Percentiles rank a stretch among this genome's conserved stretches.
These are phyloP conservation scores for Spatulosminthurus flaviceps DNA, from an alignment of 2,888 invertebrate species.

Conservation along the genomic window DNA sequence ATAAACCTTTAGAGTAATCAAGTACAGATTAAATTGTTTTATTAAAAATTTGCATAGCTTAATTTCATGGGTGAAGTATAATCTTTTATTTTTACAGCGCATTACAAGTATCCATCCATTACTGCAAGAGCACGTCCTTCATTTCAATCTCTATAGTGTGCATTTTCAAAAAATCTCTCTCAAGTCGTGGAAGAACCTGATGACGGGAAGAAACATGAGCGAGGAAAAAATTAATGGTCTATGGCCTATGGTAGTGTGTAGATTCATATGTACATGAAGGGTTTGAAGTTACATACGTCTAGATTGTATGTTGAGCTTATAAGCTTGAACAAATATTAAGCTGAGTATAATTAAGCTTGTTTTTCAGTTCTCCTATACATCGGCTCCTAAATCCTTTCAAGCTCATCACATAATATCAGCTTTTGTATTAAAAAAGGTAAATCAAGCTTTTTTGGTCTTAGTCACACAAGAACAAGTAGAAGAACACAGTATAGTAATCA, in stretches of 20 bases:
- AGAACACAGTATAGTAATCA: too few relatives aligned
- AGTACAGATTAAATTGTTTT: constrained; percentile 7
- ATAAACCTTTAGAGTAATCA: not conserved
- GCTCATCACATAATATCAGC: constrained; percentile 14
- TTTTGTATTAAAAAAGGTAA: constrained; percentile 18
- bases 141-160: constrained; percentile 11
- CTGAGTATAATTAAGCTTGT: constrained; percentile 3
- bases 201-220: constrained; percentile 1
- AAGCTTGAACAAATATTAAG: constrained; percentile 3
- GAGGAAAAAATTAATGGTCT: constrained; percentile 5
- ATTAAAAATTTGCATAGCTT: constrained; percentile 18
- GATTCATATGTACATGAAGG: not conserved
- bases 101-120: constrained; percentile 11
- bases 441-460: not conserved
- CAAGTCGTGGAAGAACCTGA: constrained; percentile 6
- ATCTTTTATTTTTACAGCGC: constrained; percentile 3
- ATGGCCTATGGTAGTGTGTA: too few relatives aligned
- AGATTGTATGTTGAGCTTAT: not conserved
- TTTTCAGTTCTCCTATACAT: not conserved
- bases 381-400: constrained; percentile 6
- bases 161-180: not conserved
- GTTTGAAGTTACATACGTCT: not conserved
- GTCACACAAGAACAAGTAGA: not conserved
- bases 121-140: not conserved
- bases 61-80: constrained; percentile 18